Percentiles rank a stretch among this genome's conserved stretches.
Conservation (phyloP, 2,113 vertebrate genomes). For the Sinosuthora webbiana region DNA sequence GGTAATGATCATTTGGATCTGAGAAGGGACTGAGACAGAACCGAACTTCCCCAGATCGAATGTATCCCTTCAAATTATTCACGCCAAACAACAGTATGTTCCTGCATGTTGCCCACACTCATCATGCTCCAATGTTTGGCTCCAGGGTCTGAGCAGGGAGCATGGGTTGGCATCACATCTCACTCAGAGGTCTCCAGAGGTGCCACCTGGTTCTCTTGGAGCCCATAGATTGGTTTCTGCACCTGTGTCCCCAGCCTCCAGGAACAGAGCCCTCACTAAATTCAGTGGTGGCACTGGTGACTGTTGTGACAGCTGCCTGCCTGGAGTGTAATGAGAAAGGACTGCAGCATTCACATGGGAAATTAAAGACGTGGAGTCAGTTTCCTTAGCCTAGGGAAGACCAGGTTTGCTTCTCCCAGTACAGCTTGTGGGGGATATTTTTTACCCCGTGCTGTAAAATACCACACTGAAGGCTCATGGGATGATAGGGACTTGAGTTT, state of each 20-base stretch:
- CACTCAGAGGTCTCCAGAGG: not conserved
- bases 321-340: not conserved
- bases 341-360: not conserved
- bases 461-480: rapidly evolving
- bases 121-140: rapidly evolving
- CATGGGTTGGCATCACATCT: not conserved
- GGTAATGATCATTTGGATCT: not conserved
- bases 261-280: not conserved
- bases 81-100: not conserved
- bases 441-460: not conserved
- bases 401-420: not conserved
- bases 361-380: not conserved
- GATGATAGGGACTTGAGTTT: not conserved
- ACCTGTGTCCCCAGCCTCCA: not conserved
- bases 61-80: not conserved
- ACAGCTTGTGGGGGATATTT: not conserved
- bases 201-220: not conserved
- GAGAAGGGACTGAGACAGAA: not conserved
- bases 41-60: too few relatives aligned
- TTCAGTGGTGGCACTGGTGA: not conserved
- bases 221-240: not conserved
- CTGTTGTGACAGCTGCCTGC: not conserved
- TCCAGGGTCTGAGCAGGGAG: not conserved
- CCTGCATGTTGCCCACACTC: not conserved
- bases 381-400: not conserved